Evolutionary conservation across 2,888 invertebrate genomes (phyloP).

Genomic region (Drosophila demipolita): DNA sequence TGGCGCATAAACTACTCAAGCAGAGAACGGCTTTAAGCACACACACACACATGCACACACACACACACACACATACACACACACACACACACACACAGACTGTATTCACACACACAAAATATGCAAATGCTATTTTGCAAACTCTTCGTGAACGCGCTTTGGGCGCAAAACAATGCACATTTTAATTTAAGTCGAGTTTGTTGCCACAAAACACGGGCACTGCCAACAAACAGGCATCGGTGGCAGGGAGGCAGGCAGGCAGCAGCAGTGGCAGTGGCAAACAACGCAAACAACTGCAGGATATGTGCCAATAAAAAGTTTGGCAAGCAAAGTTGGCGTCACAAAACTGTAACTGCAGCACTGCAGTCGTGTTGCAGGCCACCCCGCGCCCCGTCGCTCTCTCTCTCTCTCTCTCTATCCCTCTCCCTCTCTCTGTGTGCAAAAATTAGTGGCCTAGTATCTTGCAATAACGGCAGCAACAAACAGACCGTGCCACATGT

Average conservation of each 20-base stretch:
- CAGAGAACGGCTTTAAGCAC: constrained; percentile 52
- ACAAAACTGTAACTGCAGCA: constrained; percentile 74
- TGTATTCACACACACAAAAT: constrained; percentile 30
- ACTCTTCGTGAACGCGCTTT: constrained; percentile 45
- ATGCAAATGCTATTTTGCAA: constrained; percentile 68
- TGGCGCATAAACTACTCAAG: constrained; percentile 54
- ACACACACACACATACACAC: constrained; percentile 3
- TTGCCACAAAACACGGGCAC: constrained; percentile 61
- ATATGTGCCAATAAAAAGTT: constrained; percentile 81
- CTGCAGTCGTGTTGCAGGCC: constrained; percentile 24
- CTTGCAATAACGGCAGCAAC: constrained; percentile 10
- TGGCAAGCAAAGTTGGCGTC: constrained; percentile 81
- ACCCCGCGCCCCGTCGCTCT: constrained; percentile 3
- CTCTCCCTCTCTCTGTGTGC: neutral
- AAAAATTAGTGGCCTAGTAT: constrained; percentile 60
- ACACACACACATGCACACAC: constrained; percentile 32
- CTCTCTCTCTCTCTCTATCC: no score
- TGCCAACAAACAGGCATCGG: constrained; percentile 33
- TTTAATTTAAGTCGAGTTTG: constrained; percentile 77
- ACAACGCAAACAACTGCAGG: constrained; percentile 49
- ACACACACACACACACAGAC: neutral
- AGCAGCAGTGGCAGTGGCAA: constrained; percentile 15
- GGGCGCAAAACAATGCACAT: constrained; percentile 73
- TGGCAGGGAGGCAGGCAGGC: constrained; percentile 13
- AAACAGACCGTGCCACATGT: constrained; percentile 33